Percentiles rank a stretch among this genome's conserved stretches.
phyloP scores from a whole-genome alignment of 1,140 invertebrate genomes.

The Drosophila quadrilineata region DNA sequence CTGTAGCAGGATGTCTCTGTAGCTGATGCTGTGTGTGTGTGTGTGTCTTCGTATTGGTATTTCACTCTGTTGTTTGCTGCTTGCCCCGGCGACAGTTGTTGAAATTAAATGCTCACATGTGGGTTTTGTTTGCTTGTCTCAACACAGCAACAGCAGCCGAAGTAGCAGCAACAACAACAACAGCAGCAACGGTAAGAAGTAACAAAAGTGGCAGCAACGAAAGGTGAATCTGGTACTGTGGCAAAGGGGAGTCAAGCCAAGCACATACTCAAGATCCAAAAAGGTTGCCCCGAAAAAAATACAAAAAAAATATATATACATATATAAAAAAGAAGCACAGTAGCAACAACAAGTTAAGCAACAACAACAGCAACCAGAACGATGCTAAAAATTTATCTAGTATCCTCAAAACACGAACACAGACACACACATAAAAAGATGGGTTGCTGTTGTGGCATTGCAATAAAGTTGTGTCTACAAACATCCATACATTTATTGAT shows the following conservation, averaged over 20 bases:
- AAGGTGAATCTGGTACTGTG: slow-evolving; percentile 11
- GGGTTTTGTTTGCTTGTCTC: slow-evolving; percentile 70
- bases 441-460: slow-evolving; percentile 16
- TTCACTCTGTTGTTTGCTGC: slow-evolving; percentile 48
- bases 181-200: neutral
- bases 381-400: slow-evolving; percentile 15
- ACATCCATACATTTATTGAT: slow-evolving; percentile 25
- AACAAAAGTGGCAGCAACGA: slow-evolving; percentile 15
- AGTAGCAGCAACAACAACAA: neutral
- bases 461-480: slow-evolving; percentile 33
- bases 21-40: slow-evolving; percentile 30
- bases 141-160: no score
- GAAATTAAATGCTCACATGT: slow-evolving; percentile 80
- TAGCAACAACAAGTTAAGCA: neutral
- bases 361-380: slow-evolving; percentile 2
- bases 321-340: slow-evolving; percentile 20
- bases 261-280: neutral
- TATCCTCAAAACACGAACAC: slow-evolving; percentile 22
- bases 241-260: neutral
- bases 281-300: slow-evolving; percentile 24
- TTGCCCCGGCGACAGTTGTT: slow-evolving; percentile 74
- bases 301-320: no score
- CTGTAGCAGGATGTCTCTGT: no score
- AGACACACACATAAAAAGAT: slow-evolving; percentile 40
- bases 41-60: slow-evolving; percentile 53